These are phyloP conservation scores for Anthopleura xanthogrammica DNA, from an alignment of 92 coral and sea anemone species.

Conservation along the genomic window DNA sequence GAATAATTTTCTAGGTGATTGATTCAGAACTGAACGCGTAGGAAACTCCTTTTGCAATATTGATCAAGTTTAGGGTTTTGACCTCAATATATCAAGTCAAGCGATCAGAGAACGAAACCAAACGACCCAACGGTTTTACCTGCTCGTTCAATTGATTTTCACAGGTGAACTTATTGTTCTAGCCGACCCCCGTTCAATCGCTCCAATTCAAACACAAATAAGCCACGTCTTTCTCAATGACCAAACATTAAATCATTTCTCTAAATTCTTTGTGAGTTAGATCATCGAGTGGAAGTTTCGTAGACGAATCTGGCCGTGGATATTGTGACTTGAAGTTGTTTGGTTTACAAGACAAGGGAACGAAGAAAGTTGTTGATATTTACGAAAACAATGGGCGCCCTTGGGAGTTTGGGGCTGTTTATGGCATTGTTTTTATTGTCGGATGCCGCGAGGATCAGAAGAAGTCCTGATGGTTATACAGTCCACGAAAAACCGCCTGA, in stretches of 20 bases:
- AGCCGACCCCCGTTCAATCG: conserved; percentile 41
- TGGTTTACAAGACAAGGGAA: conserved; percentile 22
- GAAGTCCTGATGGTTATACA: conserved; percentile 68
- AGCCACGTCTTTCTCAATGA: conserved; percentile 64
- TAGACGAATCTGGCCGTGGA: conserved; percentile 15
- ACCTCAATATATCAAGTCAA: conserved; percentile 20
- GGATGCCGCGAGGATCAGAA: conserved; percentile 48
- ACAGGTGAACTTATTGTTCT: conserved; percentile 57
- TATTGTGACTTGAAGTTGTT: conserved; percentile 24
- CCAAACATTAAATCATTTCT: conserved; percentile 72
- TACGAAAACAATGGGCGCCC: conserved; percentile 61
- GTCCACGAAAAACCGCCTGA: conserved; percentile 91
- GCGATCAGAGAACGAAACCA: conserved; percentile 4
- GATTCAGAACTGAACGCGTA: not conserved
- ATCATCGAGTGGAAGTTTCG: conserved; percentile 40
- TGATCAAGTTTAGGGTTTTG: not conserved
- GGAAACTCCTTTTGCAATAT: not conserved
- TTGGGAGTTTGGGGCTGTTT: conserved; percentile 60
- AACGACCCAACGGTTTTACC: conserved; percentile 37
- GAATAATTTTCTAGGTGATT: not conserved
- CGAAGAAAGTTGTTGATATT: conserved; percentile 21
- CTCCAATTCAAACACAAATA: conserved; percentile 48
- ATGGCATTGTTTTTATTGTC: conserved; percentile 40
- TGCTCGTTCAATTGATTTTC: conserved; percentile 26
- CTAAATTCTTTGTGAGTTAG: conserved; percentile 53